Evolutionary conservation across 2,113 vertebrate species (phyloP), one percentile per base, ranked within the genome.

Genomic region (Neolamprologus variostigma): DNA sequence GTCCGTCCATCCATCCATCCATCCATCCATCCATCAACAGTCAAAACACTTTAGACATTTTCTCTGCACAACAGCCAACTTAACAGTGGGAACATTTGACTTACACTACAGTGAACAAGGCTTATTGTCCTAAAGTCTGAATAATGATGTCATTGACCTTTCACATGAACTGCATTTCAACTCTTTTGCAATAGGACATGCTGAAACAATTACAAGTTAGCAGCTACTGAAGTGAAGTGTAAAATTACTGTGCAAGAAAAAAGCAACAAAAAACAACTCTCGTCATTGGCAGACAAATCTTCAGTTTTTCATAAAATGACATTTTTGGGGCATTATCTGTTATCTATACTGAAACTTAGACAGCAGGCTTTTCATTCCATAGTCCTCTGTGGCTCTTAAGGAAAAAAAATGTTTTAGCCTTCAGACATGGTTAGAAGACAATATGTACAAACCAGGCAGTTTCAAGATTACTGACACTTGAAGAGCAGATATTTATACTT

Each of bases 1-100:
- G n/a, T n/a, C n/a, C n/a, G n/a, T n/a, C 51, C 0, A 54, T 54
- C 5, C 0, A 51, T 51, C n/a, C 0, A 54, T 55, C 21, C 0
- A 23, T 23, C 53, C 0, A 55, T 14, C 55, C 0, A 9, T 9
- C 26, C 2, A 28, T 9, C 3, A 0, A 61, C 28, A n/a, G 17
- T 35, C 16, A 35, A 35, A 35, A 35, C 31, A 63, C 59, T 63
- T 35, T 2, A 35, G 17, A 63, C 31, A 63, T n/a, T 63, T 35
- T 63, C 59, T 63, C 31, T 35, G 4, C 31, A n/a, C 61, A 63
- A 63, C 31, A 66, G 61, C 31, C 17, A 66, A 35, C 31, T 12
- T 66, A 66, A 66, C 4, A 68, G 50, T 42, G 12, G 11, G 17
- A 6, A 68, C 12, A 42, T 68, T 19, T 54, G 68, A 61, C n/a